These are phyloP conservation scores for Mythimna lalbum DNA, from an alignment of 2,888 invertebrate species.

Conservation along the genomic window DNA sequence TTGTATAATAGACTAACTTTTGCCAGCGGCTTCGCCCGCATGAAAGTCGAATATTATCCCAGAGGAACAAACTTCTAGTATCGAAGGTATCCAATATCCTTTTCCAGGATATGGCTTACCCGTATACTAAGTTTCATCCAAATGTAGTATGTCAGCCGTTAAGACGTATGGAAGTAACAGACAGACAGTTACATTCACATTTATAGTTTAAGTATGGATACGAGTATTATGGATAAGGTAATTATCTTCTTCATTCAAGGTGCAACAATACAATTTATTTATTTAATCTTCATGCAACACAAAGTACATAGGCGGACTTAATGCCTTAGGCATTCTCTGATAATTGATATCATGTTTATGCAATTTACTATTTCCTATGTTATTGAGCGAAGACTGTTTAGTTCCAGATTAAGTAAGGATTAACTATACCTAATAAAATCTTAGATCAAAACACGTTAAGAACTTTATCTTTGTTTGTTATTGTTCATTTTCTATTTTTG, in stretches of 20 bases:
- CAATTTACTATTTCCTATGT: conserved; percentile 9
- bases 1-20: not conserved
- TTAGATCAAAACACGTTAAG: conserved; percentile 7
- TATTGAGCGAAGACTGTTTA: conserved; percentile 8
- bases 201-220: not conserved
- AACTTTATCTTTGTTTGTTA: not conserved
- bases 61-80: no score
- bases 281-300: no score
- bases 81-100: no score
- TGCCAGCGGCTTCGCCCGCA: no score
- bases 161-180: not conserved
- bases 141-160: no score
- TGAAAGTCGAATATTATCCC: no score
- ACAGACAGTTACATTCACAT: not conserved
- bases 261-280: not conserved
- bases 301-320: no score
- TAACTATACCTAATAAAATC: conserved; percentile 6
- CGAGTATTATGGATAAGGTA: conserved; percentile 11
- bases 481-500: not conserved
- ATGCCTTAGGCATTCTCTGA: no score
- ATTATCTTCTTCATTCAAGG: conserved; percentile 23
- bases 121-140: no score
- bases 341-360: conserved; percentile 25
- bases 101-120: no score
- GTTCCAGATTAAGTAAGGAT: not conserved